Percentiles rank a stretch among this genome's conserved stretches.
phyloP scores from a whole-genome alignment of 2,888 invertebrate genomes.

The Troides aeacus region DNA sequence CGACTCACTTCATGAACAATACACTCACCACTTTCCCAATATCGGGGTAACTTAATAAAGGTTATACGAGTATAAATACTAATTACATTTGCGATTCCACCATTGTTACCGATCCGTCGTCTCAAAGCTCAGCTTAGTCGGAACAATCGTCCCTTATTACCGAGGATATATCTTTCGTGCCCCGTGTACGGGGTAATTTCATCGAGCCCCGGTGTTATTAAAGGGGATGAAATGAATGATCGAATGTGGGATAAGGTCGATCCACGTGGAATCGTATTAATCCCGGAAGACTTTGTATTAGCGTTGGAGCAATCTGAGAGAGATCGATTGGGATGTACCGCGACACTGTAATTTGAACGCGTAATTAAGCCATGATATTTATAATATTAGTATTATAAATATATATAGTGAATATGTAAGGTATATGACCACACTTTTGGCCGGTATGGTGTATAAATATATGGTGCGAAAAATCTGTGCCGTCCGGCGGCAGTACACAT shows the following conservation, averaged over 20 bases:
- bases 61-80: slow-evolving; percentile 25
- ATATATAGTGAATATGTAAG: too few relatives aligned
- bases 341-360: slow-evolving; percentile 3
- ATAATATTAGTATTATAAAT: too few relatives aligned
- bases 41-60: neutral
- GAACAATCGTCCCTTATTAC: slow-evolving; percentile 45
- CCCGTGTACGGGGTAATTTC: slow-evolving; percentile 27
- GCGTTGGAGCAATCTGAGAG: slow-evolving; percentile 18
- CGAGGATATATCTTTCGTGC: slow-evolving; percentile 35
- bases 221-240: slow-evolving; percentile 34
- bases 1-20: neutral
- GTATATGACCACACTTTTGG: too few relatives aligned
- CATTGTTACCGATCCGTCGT: slow-evolving; percentile 36
- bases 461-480: too few relatives aligned
- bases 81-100: slow-evolving; percentile 35
- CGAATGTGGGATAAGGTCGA: slow-evolving; percentile 28
- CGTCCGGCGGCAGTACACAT: too few relatives aligned
- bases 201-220: slow-evolving; percentile 29
- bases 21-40: neutral
- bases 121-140: slow-evolving; percentile 35
- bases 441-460: too few relatives aligned
- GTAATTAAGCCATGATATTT: neutral
- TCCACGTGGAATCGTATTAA: slow-evolving; percentile 41
- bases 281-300: slow-evolving; percentile 38
- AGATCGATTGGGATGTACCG: slow-evolving; percentile 17